phyloP scores from a whole-genome alignment of 2,113 vertebrate species.

The Boulengeromyrus knoepffleri region DNA sequence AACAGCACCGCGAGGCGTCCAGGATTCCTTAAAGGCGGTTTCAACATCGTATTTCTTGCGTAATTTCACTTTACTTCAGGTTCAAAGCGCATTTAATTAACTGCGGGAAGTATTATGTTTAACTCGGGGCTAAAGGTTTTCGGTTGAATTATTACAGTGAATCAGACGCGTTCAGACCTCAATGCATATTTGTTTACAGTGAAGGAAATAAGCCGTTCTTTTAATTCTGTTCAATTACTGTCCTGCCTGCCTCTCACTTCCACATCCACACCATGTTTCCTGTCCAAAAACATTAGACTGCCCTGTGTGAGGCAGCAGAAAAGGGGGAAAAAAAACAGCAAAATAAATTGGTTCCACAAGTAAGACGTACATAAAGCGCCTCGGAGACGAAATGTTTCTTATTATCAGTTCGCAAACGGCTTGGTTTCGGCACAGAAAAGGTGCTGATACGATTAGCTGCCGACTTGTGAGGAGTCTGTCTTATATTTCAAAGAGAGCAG shows the following conservation, averaged over 20 bases:
- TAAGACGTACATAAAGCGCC: neutral
- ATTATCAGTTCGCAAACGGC: slow-evolving; percentile 16
- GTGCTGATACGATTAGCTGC: slow-evolving; percentile 21
- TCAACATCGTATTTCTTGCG: neutral
- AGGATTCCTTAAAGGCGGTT: neutral
- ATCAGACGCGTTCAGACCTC: neutral
- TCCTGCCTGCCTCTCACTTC: neutral
- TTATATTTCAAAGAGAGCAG: slow-evolving; percentile 20
- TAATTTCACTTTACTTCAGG: neutral
- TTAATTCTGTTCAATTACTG: slow-evolving; percentile 5
- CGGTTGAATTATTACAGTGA: slow-evolving; percentile 4
- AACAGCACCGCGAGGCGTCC: neutral
- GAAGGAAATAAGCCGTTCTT: neutral
- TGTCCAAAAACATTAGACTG: neutral
- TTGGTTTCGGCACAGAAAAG: slow-evolving; percentile 18
- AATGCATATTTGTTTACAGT: neutral
- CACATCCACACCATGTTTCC: neutral
- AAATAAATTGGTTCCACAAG: neutral
- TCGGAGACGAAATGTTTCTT: slow-evolving; percentile 8
- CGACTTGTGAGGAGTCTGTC: neutral
- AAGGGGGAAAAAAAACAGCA: neutral
- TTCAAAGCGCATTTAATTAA: slow-evolving; percentile 8
- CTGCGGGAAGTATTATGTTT: slow-evolving; percentile 13
- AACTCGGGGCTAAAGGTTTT: slow-evolving; percentile 4
- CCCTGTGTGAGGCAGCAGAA: neutral